Evolutionary conservation across 2,113 vertebrate species (phyloP).

Genomic region (Anhinga anhinga): DNA sequence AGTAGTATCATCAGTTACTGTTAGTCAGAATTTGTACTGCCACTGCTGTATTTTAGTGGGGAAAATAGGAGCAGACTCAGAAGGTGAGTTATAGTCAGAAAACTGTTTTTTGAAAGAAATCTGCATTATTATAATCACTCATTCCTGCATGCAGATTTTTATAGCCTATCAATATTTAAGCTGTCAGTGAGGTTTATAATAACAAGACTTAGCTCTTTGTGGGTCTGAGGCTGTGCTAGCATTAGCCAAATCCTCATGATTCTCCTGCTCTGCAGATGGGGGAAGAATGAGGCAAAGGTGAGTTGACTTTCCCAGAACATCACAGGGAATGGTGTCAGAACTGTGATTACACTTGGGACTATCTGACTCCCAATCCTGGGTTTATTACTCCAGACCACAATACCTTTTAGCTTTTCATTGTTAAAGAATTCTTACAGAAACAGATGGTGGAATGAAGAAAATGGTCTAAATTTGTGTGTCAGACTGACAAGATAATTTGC

Average conservation of each 20-base stretch:
- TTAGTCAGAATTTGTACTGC: slow-evolving; percentile 60
- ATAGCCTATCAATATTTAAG: slow-evolving; percentile 18
- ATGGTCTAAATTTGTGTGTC: neutral
- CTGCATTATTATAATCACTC: neutral
- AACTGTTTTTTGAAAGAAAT: neutral
- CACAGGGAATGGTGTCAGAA: neutral
- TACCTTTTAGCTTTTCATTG: neutral
- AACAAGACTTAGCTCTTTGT: neutral
- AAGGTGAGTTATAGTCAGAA: neutral
- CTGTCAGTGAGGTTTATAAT: neutral
- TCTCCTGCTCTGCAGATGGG: neutral
- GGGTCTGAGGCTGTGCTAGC: neutral
- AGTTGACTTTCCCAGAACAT: neutral
- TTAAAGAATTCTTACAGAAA: slow-evolving; percentile 4
- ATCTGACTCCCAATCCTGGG: neutral
- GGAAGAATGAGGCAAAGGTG: neutral
- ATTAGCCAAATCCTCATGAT: neutral
- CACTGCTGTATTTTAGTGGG: neutral
- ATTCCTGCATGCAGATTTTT: slow-evolving; percentile 4
- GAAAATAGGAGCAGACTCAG: neutral
- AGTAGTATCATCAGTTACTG: slow-evolving; percentile 35
- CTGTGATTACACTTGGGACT: neutral
- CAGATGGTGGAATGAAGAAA: neutral
- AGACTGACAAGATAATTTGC: neutral
- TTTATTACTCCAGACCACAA: neutral